phyloP scores from a whole-genome alignment of 2,797 vertebrate species.

The Bryconaethiops microstoma region DNA sequence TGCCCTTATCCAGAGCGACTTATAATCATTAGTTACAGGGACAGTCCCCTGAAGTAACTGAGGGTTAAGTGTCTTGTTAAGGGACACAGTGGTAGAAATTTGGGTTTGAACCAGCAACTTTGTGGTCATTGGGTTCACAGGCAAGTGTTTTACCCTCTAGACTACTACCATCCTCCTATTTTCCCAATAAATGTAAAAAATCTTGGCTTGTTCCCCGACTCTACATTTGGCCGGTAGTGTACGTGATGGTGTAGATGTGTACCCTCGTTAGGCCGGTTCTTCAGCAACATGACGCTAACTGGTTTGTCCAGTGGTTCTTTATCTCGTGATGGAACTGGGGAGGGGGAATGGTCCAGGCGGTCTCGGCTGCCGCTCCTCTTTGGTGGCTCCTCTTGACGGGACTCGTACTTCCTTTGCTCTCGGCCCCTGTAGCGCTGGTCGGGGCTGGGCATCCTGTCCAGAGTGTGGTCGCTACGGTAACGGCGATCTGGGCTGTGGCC shows the following conservation, averaged over 20 bases:
- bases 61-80: too few relatives aligned
- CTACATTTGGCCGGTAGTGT: background rate
- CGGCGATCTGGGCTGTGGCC: slow-evolving; percentile 69
- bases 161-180: too few relatives aligned
- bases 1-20: too few relatives aligned
- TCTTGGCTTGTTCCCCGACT: too few relatives aligned
- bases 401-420: slow-evolving; percentile 62
- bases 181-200: too few relatives aligned
- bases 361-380: slow-evolving; percentile 80
- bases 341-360: slow-evolving; percentile 82
- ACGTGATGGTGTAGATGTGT: background rate
- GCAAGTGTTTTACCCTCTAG: too few relatives aligned
- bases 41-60: too few relatives aligned
- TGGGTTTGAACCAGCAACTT: too few relatives aligned
- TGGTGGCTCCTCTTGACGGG: slow-evolving; percentile 60
- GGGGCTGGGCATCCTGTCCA: slow-evolving; percentile 76
- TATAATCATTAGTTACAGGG: too few relatives aligned
- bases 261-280: slow-evolving; percentile 92
- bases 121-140: too few relatives aligned
- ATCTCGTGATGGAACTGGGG: slow-evolving; percentile 66
- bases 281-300: slow-evolving; percentile 86
- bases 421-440: slow-evolving; percentile 68
- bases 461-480: slow-evolving; percentile 69
- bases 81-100: too few relatives aligned
- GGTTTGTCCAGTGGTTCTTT: slow-evolving; percentile 79